Evolutionary conservation across 2,888 invertebrate genomes (phyloP).

Genomic region (Colletes collaris): DNA sequence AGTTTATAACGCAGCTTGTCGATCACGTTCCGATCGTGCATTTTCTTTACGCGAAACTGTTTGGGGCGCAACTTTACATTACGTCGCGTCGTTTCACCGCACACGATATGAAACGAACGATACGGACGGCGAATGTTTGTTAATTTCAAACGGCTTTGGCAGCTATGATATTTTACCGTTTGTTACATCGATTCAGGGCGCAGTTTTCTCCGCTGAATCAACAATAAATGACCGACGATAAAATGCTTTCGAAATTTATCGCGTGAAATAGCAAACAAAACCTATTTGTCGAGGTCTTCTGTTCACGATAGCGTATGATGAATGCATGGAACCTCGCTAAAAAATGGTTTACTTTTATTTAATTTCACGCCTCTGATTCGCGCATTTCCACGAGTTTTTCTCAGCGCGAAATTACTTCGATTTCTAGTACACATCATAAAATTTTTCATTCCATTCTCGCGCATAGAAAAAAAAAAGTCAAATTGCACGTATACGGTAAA

Average conservation of each 20-base stretch:
- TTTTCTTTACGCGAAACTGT: constrained; percentile 24
- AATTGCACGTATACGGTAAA: too few species aligned
- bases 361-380: constrained; percentile 25
- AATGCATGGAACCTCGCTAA: constrained; percentile 5
- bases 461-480: too few species aligned
- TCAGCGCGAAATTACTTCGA: neutral
- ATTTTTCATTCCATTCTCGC: neutral
- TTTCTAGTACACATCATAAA: neutral
- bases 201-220: constrained; percentile 29
- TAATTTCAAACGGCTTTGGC: constrained; percentile 8
- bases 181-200: constrained; percentile 3
- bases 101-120: neutral
- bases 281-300: constrained; percentile 36
- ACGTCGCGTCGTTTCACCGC: neutral
- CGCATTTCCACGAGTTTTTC: neutral
- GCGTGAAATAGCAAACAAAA: constrained; percentile 22
- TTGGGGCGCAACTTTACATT: constrained; percentile 7
- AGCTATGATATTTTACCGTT: constrained; percentile 32
- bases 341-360: constrained; percentile 37
- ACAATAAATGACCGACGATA: constrained; percentile 43
- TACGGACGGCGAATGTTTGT: neutral
- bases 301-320: constrained; percentile 25
- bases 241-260: constrained; percentile 38
- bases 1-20: constrained; percentile 10
- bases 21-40: constrained; percentile 32